These are phyloP conservation scores for Drosophila anceps DNA, from an alignment of 2,888 invertebrate species.

Conservation along the genomic window DNA sequence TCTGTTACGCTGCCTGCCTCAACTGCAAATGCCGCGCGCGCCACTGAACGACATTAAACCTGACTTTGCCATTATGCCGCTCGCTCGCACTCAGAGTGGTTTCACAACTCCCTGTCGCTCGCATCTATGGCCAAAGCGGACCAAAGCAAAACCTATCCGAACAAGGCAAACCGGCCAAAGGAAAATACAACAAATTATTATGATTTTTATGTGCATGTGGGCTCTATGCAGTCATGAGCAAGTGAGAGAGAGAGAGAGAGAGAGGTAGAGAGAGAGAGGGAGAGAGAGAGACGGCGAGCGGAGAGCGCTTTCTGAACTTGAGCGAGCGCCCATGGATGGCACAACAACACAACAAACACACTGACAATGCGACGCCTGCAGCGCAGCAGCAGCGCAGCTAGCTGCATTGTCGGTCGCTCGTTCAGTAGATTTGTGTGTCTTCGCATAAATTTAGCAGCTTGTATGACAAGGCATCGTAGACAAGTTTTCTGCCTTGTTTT, in stretches of 20 bases:
- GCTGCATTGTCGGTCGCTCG: constrained; percentile 76
- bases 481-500: constrained; percentile 59
- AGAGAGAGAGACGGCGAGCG: constrained; percentile 23
- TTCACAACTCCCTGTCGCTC: not conserved
- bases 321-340: constrained; percentile 22
- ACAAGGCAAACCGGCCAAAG: constrained; percentile 68
- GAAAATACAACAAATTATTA: constrained; percentile 57
- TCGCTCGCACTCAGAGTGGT: constrained; percentile 18
- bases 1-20: constrained; percentile 58
- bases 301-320: not conserved
- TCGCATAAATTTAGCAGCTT: constrained; percentile 84
- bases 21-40: constrained; percentile 72
- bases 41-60: constrained; percentile 81
- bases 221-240: constrained; percentile 47
- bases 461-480: constrained; percentile 72
- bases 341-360: constrained; percentile 20
- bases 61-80: constrained; percentile 65
- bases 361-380: constrained; percentile 42
- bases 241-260: constrained; percentile 16
- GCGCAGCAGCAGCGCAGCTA: constrained; percentile 38
- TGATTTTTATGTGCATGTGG: constrained; percentile 61
- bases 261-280: not conserved
- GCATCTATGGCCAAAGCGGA: constrained; percentile 31
- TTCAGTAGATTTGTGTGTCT: constrained; percentile 84
- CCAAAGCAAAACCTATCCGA: constrained; percentile 39